Evolutionary conservation across 2,113 vertebrate genomes (phyloP), one percentile per base, ranked within the genome.

Genomic region (Channa argus): DNA sequence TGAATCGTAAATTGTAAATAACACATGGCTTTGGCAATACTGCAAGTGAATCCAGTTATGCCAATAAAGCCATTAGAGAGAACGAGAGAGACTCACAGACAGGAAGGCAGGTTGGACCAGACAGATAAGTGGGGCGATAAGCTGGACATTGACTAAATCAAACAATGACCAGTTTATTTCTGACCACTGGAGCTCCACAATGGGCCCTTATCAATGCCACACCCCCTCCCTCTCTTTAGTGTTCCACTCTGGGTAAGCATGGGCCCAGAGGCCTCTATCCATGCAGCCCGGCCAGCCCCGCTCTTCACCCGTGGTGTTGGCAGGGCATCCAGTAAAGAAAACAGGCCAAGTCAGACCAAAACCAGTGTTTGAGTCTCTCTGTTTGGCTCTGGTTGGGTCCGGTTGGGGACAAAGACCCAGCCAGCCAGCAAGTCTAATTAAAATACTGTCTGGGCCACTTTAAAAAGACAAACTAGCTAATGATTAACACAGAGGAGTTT

Each of bases 121-220:
- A 92, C 88, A 90, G 90, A 94, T 88, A 90, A 91, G 84, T 83
- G 63, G 79, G 82, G 83, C 63, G 84, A 92, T 90, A 88, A 93
- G 85, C 77, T 50, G 69, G 83, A 92, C 87, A 84, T 77, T 75
- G 85, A 90, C 84, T 83, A 90, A 90, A 86, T 82, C 81, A 89
- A 83, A 94, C 88, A 93, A 92, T 89, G 88, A 71, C 56, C 77
- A 82, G 87, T 92, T 91, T 91, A 91, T 91, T 91, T 92, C 83
- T 88, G 91, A 92, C 82, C 81, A 82, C 83, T 83, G 88, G 77
- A 88, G 79, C 80, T 77, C 84, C 84, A 90, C 89, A 91, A 91
- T 82, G 79, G 72, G 36, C 52, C 63, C 82, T 86, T 88, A 89
- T 91, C 81, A 81, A 67, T 82, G 50, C 77, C 72, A 37, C 44